Evolutionary conservation across 2,113 vertebrate genomes (phyloP).

Genomic region (Phasianus colchicus): DNA sequence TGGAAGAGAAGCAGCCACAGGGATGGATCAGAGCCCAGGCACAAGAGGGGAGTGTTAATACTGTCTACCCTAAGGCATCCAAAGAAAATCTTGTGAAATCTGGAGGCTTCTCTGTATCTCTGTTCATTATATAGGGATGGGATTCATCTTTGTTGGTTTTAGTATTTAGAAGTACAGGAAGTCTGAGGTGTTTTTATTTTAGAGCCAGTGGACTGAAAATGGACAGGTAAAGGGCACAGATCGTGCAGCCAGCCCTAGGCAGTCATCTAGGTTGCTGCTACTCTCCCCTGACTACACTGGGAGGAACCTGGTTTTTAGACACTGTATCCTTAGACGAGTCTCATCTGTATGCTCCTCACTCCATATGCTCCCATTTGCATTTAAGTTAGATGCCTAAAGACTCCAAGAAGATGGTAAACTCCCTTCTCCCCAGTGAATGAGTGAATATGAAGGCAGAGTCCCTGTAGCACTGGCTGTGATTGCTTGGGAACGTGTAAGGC

Average conservation of each 20-base stretch:
- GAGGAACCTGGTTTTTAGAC: background rate
- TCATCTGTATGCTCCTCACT: background rate
- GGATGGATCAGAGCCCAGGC: background rate
- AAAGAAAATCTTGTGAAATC: constrained; percentile 21
- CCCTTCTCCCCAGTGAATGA: background rate
- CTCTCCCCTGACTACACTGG: background rate
- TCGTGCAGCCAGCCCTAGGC: background rate
- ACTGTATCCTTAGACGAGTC: background rate
- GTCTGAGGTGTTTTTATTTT: background rate
- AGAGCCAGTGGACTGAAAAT: background rate
- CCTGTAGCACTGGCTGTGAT: background rate
- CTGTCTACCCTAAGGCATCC: background rate
- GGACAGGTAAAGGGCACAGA: background rate
- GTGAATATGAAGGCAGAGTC: background rate
- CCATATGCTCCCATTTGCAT: background rate
- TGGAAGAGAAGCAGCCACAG: background rate
- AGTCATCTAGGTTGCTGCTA: background rate
- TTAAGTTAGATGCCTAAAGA: constrained; percentile 11
- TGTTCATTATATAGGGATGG: background rate
- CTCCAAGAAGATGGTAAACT: background rate
- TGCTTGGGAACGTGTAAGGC: background rate
- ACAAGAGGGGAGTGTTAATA: background rate
- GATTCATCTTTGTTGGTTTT: background rate
- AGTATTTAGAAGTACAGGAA: background rate
- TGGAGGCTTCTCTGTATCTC: background rate